A percentile compares a stretch with the other conserved stretches of the same genome.
phyloP scores from a whole-genome alignment of 1,140 invertebrate species.

The Theocolax elegans region DNA sequence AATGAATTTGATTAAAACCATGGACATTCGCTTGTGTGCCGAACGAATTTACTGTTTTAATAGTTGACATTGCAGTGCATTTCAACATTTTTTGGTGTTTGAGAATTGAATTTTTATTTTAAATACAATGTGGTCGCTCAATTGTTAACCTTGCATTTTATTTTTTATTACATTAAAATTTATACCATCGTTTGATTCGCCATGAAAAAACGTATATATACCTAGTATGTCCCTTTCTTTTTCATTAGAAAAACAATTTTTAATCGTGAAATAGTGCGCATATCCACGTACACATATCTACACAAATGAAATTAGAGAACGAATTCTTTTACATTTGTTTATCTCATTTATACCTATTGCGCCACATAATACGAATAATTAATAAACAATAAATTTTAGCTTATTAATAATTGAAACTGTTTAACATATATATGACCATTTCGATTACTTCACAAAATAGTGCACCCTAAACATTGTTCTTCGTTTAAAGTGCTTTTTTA shows the following conservation, averaged over 20 bases:
- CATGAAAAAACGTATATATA: neutral
- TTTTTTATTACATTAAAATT: conserved; percentile 7
- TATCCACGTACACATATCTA: no score
- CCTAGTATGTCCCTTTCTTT: no score
- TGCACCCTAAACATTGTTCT: no score
- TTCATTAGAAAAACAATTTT: conserved; percentile 7
- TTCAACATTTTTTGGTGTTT: conserved; percentile 21
- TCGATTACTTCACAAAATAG: no score
- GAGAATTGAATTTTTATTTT: conserved; percentile 25
- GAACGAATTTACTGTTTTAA: conserved; percentile 30
- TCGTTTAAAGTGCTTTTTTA: no score
- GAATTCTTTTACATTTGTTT: no score
- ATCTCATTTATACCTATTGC: no score
- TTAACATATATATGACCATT: no score
- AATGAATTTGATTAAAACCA: conserved; percentile 39
- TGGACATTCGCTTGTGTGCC: neutral
- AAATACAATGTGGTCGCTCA: conserved; percentile 3
- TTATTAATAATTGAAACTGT: no score
- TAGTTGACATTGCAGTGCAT: conserved; percentile 31
- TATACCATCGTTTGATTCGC: neutral
- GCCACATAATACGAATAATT: no score
- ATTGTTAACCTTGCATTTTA: neutral
- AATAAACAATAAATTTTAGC: no score
- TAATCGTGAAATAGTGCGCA: neutral
- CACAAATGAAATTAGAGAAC: no score